Base-by-base conservation (phyloP, 2,797 vertebrate genomes). In the Peromyscus nudipes region DNA sequence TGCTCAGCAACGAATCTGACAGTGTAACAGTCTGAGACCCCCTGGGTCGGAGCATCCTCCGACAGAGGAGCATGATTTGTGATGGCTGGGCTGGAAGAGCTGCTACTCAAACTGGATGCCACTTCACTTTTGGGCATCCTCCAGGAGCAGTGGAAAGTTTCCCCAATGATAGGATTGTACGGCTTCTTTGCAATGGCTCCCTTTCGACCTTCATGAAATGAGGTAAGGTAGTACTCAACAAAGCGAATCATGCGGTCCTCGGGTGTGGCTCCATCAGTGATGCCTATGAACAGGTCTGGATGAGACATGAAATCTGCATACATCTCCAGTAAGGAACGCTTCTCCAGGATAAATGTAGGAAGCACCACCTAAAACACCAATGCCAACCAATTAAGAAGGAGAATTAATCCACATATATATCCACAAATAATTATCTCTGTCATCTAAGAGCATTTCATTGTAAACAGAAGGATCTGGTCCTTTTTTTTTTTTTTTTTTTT, bases 221-320 rank as follows among this genome's bases (percentile, higher is more conserved):
- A 99, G 93, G 99, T 99, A 98, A 99, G 99, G 98, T 99, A 99
- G 99, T 99, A 99, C 97, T 99, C 99, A 40, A 99, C 99, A 0
- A 99, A 99, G 62, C 99, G 99, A 93, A 99, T 99, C 99, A 99
- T 99, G 97, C 99, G 99, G 93, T 99, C 99, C 98, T 99, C 99
- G 0, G 99, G 98, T 92, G 97, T 99, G 92, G 96, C 19, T 98
- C 99, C 99, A 1, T 99, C 98, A 0, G 99, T 98, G 98, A 99
- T 99, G 83, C 99, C 98, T 95, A 99, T 96, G 93, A 99, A 99
- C 88, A 99, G 99, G 91, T 99, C 99, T 0, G 99, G 99, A 97
- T 99, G 99, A 12, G 99, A 99, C 99, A 99, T 99, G 98, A 99
- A 99, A 98, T 99, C 99, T 0, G 99, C 99, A 9, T 99, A 99